Evolutionary conservation across 2,888 invertebrate species (phyloP).

Genomic region (Tetragonisca angustula): DNA sequence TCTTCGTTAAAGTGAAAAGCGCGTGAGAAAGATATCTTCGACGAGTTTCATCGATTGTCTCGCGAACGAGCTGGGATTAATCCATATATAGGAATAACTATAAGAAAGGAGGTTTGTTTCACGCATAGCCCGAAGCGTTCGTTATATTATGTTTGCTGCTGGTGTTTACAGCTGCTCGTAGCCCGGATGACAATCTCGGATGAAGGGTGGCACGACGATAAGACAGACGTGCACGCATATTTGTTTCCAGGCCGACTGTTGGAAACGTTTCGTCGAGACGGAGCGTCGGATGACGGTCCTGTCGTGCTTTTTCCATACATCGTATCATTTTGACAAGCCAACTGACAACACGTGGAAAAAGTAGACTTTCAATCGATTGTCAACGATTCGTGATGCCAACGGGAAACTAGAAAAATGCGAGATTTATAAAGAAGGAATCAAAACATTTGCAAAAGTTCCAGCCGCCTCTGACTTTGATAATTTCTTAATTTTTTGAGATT

Average conservation of each 20-base stretch:
- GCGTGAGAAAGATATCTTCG: too few species aligned
- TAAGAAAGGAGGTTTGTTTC: constrained; percentile 68
- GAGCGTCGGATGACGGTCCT: constrained; percentile 13
- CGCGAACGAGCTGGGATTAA: constrained; percentile 38
- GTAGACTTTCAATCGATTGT: background rate
- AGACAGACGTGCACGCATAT: constrained; percentile 58
- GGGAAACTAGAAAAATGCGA: background rate
- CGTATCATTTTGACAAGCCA: background rate
- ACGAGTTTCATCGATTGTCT: background rate
- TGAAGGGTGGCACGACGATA: constrained; percentile 65
- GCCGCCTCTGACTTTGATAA: too few species aligned
- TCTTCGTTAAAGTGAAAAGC: too few species aligned
- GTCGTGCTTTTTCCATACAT: background rate
- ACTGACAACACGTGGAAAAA: background rate
- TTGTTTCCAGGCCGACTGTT: constrained; percentile 42
- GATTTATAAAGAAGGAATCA: background rate
- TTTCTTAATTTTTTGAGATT: too few species aligned
- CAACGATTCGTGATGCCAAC: background rate
- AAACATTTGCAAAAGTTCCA: too few species aligned
- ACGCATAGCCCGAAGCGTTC: constrained; percentile 79
- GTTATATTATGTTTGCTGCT: constrained; percentile 83
- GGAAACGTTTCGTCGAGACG: constrained; percentile 30
- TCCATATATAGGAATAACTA: constrained; percentile 67
- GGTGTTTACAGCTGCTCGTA: constrained; percentile 80
- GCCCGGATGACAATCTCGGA: constrained; percentile 67